These are phyloP conservation scores for Tachina grossa DNA, from an alignment of 2,888 invertebrate genomes.

Conservation along the genomic window DNA sequence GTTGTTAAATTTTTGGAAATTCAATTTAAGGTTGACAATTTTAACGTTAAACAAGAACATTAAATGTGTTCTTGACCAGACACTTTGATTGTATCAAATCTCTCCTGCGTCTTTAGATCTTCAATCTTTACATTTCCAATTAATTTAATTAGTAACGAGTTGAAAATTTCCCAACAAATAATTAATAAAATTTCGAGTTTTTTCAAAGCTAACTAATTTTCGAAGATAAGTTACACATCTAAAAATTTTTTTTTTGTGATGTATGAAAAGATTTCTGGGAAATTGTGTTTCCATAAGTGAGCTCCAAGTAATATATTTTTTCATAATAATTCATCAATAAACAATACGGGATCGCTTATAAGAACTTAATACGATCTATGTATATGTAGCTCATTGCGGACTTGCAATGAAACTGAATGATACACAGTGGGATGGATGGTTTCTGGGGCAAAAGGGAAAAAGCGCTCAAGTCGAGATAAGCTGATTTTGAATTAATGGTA, in stretches of 20 bases:
- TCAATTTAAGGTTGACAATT: constrained; percentile 63
- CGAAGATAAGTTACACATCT: constrained; percentile 1
- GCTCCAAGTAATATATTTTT: too few relatives aligned
- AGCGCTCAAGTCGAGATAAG: too few relatives aligned
- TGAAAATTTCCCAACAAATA: constrained; percentile 35
- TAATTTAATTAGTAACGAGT: constrained; percentile 54
- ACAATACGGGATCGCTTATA: too few relatives aligned
- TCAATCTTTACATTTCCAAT: constrained; percentile 23
- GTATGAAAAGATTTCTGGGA: neutral
- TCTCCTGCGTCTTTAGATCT: neutral
- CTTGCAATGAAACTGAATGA: too few relatives aligned
- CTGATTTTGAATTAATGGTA: too few relatives aligned
- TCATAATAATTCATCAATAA: too few relatives aligned
- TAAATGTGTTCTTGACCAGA: constrained; percentile 43
- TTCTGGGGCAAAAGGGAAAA: too few relatives aligned
- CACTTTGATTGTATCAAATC: constrained; percentile 44
- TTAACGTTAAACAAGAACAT: constrained; percentile 51
- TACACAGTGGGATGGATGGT: too few relatives aligned
- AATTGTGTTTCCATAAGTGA: neutral
- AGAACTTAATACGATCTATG: too few relatives aligned
- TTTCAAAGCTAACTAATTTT: constrained; percentile 22
- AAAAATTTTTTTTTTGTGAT: neutral
- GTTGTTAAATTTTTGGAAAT: constrained; percentile 4
- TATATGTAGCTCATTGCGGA: too few relatives aligned
- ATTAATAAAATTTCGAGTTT: constrained; percentile 39